Base-by-base conservation (phyloP, 2,797 vertebrate species). In the Sternarchorhynchus goeldii region DNA sequence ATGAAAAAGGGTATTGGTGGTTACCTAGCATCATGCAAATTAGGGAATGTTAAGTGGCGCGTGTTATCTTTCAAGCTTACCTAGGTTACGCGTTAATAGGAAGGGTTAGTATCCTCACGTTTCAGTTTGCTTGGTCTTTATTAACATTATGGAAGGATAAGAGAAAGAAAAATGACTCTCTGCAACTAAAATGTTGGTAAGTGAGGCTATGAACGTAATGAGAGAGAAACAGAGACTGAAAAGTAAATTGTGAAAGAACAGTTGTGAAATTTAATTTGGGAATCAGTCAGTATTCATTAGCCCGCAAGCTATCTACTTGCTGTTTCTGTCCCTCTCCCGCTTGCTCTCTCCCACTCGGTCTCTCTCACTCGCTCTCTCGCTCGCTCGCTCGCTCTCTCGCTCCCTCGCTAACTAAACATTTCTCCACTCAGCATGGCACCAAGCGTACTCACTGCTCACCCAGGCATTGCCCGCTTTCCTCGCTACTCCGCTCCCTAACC, bases 361-460 rank as follows among this genome's bases (percentile, higher is more conserved):
- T 78, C 75, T 63, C 58, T 75, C 76, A 58, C 75, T 71, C 79
- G 83, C 65, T 75, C 81, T 79, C 66, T 63, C 83, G 59, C 55
- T 25, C n/a, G 63, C 64, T 73, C 56, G 20, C 70, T 71, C 80
- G 84, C 65, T 75, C 81, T 79, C 66, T 64, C 83, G 59, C 56
- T 25, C 20, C 68, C 65, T 74, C 57, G 21, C 71, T 83, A 77
- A 71, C 66, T 59, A 81, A 83, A 85, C 79, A 78, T 81, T 85
- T 75, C 72, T 71, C 57, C 75, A 83, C 81, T 79, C 84, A 89
- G 87, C 50, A 84, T 87, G 88, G 88, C 91, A 90, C 87, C 86
- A 83, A 86, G 89, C 82, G 89, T 91, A 90, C 87, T 95, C 94
- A 95, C 93, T 96, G 95, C 90, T 96, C 94, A 95, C 39, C 91